These are phyloP conservation scores for Herminia tarsipennalis DNA, from an alignment of 2,888 invertebrate genomes.

Conservation along the genomic window DNA sequence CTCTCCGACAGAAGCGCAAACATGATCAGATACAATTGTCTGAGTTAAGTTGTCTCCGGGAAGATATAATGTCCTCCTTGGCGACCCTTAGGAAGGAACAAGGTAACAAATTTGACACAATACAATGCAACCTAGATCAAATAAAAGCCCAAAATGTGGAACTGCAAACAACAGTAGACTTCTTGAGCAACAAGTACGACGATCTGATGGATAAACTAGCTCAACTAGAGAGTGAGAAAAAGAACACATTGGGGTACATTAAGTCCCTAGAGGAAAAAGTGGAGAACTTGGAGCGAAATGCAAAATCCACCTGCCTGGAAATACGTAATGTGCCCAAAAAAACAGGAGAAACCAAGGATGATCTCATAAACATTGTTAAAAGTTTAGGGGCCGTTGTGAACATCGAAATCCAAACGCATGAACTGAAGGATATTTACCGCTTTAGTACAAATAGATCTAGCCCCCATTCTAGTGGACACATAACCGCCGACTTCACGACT, in stretches of 20 bases:
- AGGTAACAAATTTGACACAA: background rate
- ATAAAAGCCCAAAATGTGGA: conserved; percentile 1
- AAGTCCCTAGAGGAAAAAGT: background rate
- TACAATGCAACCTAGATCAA: background rate
- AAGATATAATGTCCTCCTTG: background rate
- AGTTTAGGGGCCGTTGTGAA: background rate
- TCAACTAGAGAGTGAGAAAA: background rate
- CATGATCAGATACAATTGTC: background rate
- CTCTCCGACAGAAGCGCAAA: background rate
- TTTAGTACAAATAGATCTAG: background rate
- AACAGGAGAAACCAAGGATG: background rate
- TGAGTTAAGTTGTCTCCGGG: background rate
- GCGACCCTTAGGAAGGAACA: background rate
- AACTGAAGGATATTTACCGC: background rate
- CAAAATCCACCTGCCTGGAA: background rate
- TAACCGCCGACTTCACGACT: background rate
- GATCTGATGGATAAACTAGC: background rate
- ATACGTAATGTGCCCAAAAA: conserved; percentile 3
- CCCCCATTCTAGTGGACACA: background rate
- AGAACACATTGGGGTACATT: background rate
- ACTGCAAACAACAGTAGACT: background rate
- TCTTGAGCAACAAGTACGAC: background rate
- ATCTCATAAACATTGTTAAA: background rate
- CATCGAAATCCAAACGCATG: background rate
- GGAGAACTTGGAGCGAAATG: background rate